phyloP scores from a whole-genome alignment of 1,140 invertebrate species.

The Lepeophtheirus salmonis region DNA sequence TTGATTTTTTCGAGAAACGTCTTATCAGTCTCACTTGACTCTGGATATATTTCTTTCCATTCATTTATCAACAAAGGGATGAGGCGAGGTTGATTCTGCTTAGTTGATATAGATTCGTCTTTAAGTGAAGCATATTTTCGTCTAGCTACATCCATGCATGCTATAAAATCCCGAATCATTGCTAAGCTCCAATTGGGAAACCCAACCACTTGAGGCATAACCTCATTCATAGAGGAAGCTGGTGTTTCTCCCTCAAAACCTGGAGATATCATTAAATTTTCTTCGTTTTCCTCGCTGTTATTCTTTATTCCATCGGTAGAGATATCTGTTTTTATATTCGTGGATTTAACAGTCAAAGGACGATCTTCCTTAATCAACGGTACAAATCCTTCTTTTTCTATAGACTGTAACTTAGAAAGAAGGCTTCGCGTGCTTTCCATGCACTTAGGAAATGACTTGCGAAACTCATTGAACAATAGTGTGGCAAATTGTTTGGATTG shows the following conservation, averaged over 20 bases:
- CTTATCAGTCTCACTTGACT: background rate
- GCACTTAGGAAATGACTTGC: conserved; percentile 5
- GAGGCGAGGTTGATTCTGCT: background rate
- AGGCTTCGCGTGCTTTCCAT: conserved; percentile 13
- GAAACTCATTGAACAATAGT: conserved; percentile 2
- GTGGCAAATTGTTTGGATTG: background rate
- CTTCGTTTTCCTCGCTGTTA: no score
- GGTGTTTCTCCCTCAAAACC: no score
- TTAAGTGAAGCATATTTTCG: conserved; percentile 12
- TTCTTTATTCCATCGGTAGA: no score
- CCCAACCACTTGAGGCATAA: background rate
- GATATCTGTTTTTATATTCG: no score
- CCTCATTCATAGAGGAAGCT: background rate
- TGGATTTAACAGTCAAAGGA: background rate
- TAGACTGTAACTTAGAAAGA: conserved; percentile 3
- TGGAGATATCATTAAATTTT: no score
- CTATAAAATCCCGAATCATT: conserved; percentile 13
- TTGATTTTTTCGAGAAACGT: conserved; percentile 11
- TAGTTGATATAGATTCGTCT: background rate
- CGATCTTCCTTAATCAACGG: background rate
- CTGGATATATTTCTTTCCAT: conserved; percentile 7
- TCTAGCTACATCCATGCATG: conserved; percentile 11
- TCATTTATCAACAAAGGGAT: conserved; percentile 7
- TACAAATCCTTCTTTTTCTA: conserved; percentile 9
- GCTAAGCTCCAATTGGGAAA: conserved; percentile 2